These are phyloP conservation scores for Nesospiza acunhae DNA, from an alignment of 2,113 vertebrate genomes.

Conservation along the genomic window DNA sequence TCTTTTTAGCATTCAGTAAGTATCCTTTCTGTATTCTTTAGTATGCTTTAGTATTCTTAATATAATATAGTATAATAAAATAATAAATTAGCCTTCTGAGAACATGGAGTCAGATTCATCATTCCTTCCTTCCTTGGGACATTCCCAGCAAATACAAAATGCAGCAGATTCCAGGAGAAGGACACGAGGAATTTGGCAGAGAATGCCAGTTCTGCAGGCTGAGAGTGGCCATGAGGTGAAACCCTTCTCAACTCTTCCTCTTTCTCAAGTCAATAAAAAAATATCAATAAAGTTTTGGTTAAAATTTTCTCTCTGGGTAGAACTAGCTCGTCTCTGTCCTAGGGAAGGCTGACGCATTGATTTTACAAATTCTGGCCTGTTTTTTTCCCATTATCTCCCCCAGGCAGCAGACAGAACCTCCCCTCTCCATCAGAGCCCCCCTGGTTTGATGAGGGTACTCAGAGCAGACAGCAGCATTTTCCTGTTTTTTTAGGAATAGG, in stretches of 20 bases:
- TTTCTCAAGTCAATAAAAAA: neutral
- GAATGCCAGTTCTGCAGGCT: neutral
- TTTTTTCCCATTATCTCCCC: neutral
- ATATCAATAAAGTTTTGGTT: neutral
- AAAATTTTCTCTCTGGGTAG: neutral
- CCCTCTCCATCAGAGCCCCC: neutral
- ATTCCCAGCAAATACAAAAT: too few species aligned
- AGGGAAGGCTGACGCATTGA: neutral
- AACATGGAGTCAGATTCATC: too few species aligned
- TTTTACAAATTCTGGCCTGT: neutral
- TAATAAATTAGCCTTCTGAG: too few species aligned
- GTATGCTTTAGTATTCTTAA: too few species aligned
- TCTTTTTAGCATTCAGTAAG: too few species aligned
- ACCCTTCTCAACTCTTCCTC: neutral
- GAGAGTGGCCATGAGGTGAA: accelerated
- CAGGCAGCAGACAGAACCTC: neutral
- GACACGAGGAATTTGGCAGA: accelerated
- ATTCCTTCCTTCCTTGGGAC: too few species aligned
- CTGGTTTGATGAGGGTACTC: neutral
- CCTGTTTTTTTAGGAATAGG: neutral
- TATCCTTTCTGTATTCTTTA: too few species aligned
- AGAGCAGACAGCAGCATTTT: neutral
- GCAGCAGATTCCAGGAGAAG: neutral
- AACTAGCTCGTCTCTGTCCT: accelerated
- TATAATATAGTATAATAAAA: too few species aligned